Conservation (phyloP, 2,888 invertebrate genomes). For the Crioceris asparagi region DNA sequence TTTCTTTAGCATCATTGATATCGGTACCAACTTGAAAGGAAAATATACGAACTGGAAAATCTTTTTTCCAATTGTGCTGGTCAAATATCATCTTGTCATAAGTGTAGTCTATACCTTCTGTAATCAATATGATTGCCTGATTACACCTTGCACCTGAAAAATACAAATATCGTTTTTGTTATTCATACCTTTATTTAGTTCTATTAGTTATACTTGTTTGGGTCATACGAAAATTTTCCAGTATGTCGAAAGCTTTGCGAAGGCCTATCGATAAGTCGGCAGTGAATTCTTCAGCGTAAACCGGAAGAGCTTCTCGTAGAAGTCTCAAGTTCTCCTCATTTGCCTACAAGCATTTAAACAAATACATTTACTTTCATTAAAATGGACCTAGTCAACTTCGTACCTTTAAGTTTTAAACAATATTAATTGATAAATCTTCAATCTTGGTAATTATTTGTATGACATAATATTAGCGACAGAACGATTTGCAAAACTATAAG, state of each 20-base stretch:
- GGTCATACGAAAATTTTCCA: conserved; percentile 36
- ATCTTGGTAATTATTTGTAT: too few relatives aligned
- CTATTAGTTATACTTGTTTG: conserved; percentile 11
- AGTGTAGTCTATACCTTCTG: conserved; percentile 92
- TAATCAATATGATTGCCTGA: conserved; percentile 96
- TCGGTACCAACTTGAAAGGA: conserved; percentile 83
- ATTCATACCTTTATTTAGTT: neutral
- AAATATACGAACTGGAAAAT: conserved; percentile 83
- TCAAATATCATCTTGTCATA: conserved; percentile 77
- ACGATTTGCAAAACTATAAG: too few relatives aligned
- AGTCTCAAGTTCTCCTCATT: conserved; percentile 37
- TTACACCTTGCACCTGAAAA: conserved; percentile 48
- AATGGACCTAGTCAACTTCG: too few relatives aligned
- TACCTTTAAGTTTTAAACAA: too few relatives aligned
- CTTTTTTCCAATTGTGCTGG: conserved; percentile 60
- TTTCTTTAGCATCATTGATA: conserved; percentile 76
- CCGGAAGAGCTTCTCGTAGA: conserved; percentile 31
- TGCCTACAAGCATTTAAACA: conserved; percentile 30
- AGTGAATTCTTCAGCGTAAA: conserved; percentile 25
- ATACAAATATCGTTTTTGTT: neutral
- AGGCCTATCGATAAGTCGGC: conserved; percentile 31
- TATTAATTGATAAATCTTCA: too few relatives aligned
- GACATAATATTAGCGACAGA: too few relatives aligned
- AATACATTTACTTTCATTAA: too few relatives aligned
- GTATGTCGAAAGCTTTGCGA: conserved; percentile 76